Base-by-base conservation (phyloP, 2,797 vertebrate species). In the Acrossocheilus wenchowensis region DNA sequence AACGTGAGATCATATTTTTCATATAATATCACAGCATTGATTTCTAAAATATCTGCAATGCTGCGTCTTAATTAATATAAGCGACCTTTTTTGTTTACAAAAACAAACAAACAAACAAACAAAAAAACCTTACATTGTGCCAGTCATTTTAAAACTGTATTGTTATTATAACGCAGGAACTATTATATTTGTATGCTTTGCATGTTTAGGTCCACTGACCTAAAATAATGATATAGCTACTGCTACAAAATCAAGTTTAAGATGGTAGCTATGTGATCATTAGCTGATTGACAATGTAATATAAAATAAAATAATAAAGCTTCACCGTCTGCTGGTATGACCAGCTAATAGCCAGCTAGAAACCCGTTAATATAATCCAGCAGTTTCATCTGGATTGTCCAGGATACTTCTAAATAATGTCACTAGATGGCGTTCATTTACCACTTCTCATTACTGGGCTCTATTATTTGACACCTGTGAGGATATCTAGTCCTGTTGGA, bases 351-450 rank as follows among this genome's bases (percentile, higher is more conserved):
- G 14, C 23, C 12, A 75, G 2, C 17, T 34, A 77, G 10, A 39
- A n/a, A 62, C 14, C 14, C 26, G 36, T 26, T 62, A 0, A 4
- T 41, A 39, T 57, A 21, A 36, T 19, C 66, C 34, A 60, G 52
- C 34, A 7, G 21, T 57, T 78, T 60, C 8, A 41, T 57, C 21
- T 15, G 12, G 3, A 41, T 78, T 77, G 39, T 52, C 17, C 2
- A 39, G 10, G 2, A 52, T 5, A 41, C 23, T 6, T 39, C 5
- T 14, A 52, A 64, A 19, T 5, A 6, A 11, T 2, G 5, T n/a
- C 83, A 72, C 83, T 72, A 79, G 83, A 79, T 85, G 83, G 83
- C n/a, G 21, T 1, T 72, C 26, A 43, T 72, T 41, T n/a, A 77
- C 54, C 50, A 60, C 84, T 30, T 85, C 12, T 45, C 21, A 4